These are phyloP conservation scores for Trissonchulus sp. DNA, from an alignment of 2,888 invertebrate species.

Conservation along the genomic window DNA sequence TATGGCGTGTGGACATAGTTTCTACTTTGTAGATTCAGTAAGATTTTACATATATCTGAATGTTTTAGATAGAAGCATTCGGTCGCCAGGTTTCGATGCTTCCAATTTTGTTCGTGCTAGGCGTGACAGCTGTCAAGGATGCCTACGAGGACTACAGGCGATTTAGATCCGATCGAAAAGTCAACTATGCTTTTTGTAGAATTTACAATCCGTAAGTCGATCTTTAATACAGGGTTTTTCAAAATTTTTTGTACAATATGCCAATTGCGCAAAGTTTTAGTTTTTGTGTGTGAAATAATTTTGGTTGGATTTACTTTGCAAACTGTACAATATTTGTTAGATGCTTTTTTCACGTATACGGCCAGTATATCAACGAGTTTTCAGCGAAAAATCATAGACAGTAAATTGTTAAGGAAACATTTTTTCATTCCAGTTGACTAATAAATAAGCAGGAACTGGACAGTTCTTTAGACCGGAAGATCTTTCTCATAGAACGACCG, in stretches of 20 bases:
- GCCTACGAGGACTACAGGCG: conserved; percentile 89
- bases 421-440: too few relatives aligned
- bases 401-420: too few relatives aligned
- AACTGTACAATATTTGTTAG: background rate
- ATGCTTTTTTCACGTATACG: too few relatives aligned
- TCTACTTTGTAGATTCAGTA: too few relatives aligned
- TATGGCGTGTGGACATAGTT: too few relatives aligned
- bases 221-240: conserved; percentile 11
- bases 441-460: too few relatives aligned
- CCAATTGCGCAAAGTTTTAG: background rate
- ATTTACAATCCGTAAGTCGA: conserved; percentile 76
- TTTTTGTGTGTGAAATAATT: background rate
- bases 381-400: too few relatives aligned
- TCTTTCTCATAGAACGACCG: too few relatives aligned
- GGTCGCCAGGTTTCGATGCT: conserved; percentile 60
- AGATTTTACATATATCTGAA: too few relatives aligned
- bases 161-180: conserved; percentile 80
- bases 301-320: background rate
- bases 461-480: too few relatives aligned
- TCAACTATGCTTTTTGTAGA: conserved; percentile 84
- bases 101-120: conserved; percentile 85
- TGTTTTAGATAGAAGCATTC: conserved; percentile 39
- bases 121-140: conserved; percentile 91
- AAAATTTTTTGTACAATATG: background rate
- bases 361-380: too few relatives aligned